Evolutionary conservation across 2,797 vertebrate genomes (phyloP).

Genomic region (Ispidina picta): DNA sequence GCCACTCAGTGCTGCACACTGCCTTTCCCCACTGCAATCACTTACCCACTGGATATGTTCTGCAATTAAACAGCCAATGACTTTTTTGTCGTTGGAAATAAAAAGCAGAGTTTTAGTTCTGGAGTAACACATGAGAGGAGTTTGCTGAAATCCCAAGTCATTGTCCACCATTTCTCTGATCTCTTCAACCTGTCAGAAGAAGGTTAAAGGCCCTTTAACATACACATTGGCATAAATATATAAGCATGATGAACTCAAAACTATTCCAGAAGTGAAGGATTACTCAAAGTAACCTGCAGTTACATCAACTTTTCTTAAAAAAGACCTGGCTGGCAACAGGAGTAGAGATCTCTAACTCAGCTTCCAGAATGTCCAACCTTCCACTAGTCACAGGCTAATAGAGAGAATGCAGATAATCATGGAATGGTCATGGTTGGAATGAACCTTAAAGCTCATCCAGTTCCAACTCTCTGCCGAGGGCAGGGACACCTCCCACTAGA

Average conservation of each 20-base stretch:
- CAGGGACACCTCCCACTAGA: too few species aligned
- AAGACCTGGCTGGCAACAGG: fast-evolving
- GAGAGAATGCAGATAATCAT: neutral
- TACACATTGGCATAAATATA: neutral
- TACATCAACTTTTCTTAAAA: neutral
- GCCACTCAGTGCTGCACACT: neutral
- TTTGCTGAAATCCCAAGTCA: constrained; percentile 97
- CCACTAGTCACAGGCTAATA: neutral
- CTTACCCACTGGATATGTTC: constrained; percentile 98
- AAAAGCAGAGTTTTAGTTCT: constrained; percentile 98
- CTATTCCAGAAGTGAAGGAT: neutral
- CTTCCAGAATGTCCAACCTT: neutral
- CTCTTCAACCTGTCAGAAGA: constrained; percentile 90
- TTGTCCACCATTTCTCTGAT: constrained; percentile 99
- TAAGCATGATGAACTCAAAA: neutral
- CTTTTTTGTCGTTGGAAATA: constrained; percentile 97
- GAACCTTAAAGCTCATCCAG: too few species aligned
- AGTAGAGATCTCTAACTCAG: neutral
- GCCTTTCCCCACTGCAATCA: constrained; percentile 10
- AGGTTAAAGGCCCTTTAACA: neutral
- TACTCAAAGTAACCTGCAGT: neutral
- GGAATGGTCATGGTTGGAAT: too few species aligned
- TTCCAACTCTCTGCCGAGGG: too few species aligned
- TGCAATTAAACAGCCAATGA: constrained; percentile 95
- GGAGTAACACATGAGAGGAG: constrained; percentile 92